Conservation (phyloP, 2,888 invertebrate genomes). For the Caenorhabditis imperialis region DNA sequence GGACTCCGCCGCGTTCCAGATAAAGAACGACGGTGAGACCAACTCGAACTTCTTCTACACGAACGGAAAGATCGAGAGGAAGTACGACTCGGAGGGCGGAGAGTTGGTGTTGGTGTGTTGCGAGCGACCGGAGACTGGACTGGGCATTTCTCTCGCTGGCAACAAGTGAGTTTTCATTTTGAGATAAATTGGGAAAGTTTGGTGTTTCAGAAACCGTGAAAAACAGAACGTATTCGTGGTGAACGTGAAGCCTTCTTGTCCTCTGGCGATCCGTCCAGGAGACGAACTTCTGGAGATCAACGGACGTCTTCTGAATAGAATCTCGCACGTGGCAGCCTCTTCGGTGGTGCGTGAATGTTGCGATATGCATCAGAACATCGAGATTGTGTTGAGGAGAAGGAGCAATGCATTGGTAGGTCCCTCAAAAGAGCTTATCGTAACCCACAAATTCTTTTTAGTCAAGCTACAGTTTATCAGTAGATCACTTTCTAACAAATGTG, state of each 20-base stretch:
- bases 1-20: constrained; percentile 47
- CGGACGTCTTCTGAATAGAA: constrained; percentile 91
- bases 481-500: too few species aligned
- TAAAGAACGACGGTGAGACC: constrained; percentile 81
- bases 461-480: too few species aligned
- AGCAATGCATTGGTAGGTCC: constrained; percentile 58
- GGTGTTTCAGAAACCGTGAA: constrained; percentile 57
- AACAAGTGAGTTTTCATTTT: constrained; percentile 82
- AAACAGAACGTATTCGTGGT: constrained; percentile 89
- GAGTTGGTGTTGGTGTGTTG: constrained; percentile 84
- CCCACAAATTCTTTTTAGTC: too few species aligned
- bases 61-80: constrained; percentile 91
- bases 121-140: constrained; percentile 84
- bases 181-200: too few species aligned
- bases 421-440: too few species aligned
- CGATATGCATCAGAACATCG: constrained; percentile 65
- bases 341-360: constrained; percentile 87
- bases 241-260: constrained; percentile 91
- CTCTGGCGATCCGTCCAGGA: constrained; percentile 86
- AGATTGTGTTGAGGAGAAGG: constrained; percentile 62
- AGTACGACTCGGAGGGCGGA: constrained; percentile 87
- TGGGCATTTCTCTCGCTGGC: constrained; percentile 93
- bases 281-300: constrained; percentile 98
- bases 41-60: constrained; percentile 57
- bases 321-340: constrained; percentile 96